Evolutionary conservation across 1,140 invertebrate species (phyloP), one percentile per base, ranked within the genome.

Genomic region (Homalodisca vitripennis): DNA sequence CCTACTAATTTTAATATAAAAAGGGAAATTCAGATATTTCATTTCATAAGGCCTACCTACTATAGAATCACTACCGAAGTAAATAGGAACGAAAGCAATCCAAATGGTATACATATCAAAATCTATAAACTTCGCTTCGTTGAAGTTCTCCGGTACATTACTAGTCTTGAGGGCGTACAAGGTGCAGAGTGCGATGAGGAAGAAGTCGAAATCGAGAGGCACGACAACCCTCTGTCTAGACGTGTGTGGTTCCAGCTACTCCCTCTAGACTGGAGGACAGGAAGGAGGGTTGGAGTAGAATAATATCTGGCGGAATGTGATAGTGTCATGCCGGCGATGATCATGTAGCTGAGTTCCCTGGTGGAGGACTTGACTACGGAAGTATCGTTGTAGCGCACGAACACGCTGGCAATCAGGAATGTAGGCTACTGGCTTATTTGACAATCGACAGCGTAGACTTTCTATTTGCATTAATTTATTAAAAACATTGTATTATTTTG

Each of bases 31-130:
- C n/a, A n/a, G n/a, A n/a, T n/a, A n/a, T n/a, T n/a, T n/a, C n/a
- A n/a, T n/a, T 17, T 6, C 17, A 17, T 41, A 41, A 41, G 6
- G 6, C 17, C 6, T 48, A 34, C 79, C 77, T 73, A 85, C 85
- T 78, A 89, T 90, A 64, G 86, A 84, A 69, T 90, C 86, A 64
- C 89, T 91, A 1, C 91, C 91, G 76, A 87, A 92, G 79, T 93
- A 93, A 70, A 94, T 92, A 1, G 92, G 89, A 10, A 94, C 83
- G 79, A 95, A 95, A n/a, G 92, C 92, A 26, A 92, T 81, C 92
- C 92, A 95, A 70, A 94, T 95, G 0, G 92, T 92, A 77, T 94
- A 95, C 91, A 93, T 94, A 1, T 90, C 89, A 72, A 92, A 92
- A 14, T 90, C 91, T 70, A 92, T 92, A 74, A 91, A 92, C 78